A percentile compares a stretch with the other conserved stretches of the same genome.
Evolutionary conservation across 2,888 invertebrate genomes (phyloP).

Genomic region (Ennomos fuscantarius): DNA sequence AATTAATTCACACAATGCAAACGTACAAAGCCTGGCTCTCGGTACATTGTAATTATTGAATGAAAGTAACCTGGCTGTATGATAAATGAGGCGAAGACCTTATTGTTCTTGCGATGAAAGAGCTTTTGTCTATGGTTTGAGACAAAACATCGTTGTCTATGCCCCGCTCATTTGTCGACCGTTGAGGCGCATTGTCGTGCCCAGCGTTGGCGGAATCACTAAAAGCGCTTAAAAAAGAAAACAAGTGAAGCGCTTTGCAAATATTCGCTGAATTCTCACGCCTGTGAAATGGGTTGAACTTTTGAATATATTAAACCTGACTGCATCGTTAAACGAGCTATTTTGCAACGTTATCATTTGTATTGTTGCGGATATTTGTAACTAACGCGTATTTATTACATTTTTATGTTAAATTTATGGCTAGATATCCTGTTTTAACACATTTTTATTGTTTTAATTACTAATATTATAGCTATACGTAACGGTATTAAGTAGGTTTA

Average conservation of each 20-base stretch:
- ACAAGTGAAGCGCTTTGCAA: conserved; percentile 64
- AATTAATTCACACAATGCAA: conserved; percentile 70
- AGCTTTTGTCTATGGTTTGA: conserved; percentile 78
- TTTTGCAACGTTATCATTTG: conserved; percentile 17
- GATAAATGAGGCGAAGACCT: conserved; percentile 82
- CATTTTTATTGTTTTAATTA: conserved; percentile 14
- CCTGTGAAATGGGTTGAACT: conserved; percentile 18
- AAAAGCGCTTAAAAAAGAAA: conserved; percentile 58
- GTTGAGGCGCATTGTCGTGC: conserved; percentile 66
- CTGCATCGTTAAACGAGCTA: conserved; percentile 14
- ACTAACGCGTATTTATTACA: conserved; percentile 12
- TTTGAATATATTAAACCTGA: conserved; percentile 13
- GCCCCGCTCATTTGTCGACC: conserved; percentile 74
- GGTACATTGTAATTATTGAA: conserved; percentile 81
- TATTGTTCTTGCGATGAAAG: conserved; percentile 80
- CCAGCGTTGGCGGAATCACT: conserved; percentile 72
- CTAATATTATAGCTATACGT: conserved; percentile 27
- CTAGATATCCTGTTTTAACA: conserved; percentile 14
- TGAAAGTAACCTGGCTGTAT: conserved; percentile 82
- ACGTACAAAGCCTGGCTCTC: conserved; percentile 61
- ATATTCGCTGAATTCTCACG: conserved; percentile 74
- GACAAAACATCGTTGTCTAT: conserved; percentile 81
- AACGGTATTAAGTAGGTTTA: conserved; percentile 14
- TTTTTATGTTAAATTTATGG: conserved; percentile 20
- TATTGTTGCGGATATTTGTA: conserved; percentile 27